Base-by-base conservation (phyloP, 1,140 invertebrate species). In the Trachymyrmex cornetzi region DNA sequence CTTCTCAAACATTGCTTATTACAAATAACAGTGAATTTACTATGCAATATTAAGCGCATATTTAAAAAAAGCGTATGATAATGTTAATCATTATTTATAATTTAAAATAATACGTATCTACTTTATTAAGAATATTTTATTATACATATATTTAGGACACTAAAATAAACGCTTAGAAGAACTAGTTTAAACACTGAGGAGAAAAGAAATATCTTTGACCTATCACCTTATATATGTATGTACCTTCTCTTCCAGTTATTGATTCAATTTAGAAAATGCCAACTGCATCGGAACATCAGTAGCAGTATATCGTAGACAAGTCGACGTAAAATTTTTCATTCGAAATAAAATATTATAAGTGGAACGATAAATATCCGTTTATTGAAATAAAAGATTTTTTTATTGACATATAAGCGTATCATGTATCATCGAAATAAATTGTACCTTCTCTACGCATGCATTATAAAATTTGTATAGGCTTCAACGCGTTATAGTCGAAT, bases 311-410 rank as follows among this genome's bases (percentile, higher is more conserved):
- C 16, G 38, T 63, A 44, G 66, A 64, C 1, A 79, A 77, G 4
- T 6, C 6, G 44, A 50, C 24, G 30, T 66, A 6, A 16, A 66
- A 50, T 30, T 30, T 77, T n/a, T 77, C 3, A 14, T 59, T 48
- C 2, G 1, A 81, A 55, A 71, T 44, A 24, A 38, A 69, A 69
- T 22, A 19, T 66, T 24, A 30, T 19, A 77, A 48, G 38, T 19
- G 7, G 24, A 79, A 22, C 5, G 12, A 79, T 77, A 44, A 63
- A 63, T 66, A 64, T 44, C 19, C 19, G 30, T 14, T 69, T 55
- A 24, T 38, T 5, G 12, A 12, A 27, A 7, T 27, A 69, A 38
- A 16, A 27, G 9, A 44, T 30, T 48, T 44, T 72, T 82, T 61
- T 44, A 59, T 59, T 16, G 38, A 75, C 34, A 34, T 34, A 48